A percentile compares a stretch with the other conserved stretches of the same genome.
Conservation (phyloP, 2,888 invertebrate species). For the Lithophane ornitopus region DNA sequence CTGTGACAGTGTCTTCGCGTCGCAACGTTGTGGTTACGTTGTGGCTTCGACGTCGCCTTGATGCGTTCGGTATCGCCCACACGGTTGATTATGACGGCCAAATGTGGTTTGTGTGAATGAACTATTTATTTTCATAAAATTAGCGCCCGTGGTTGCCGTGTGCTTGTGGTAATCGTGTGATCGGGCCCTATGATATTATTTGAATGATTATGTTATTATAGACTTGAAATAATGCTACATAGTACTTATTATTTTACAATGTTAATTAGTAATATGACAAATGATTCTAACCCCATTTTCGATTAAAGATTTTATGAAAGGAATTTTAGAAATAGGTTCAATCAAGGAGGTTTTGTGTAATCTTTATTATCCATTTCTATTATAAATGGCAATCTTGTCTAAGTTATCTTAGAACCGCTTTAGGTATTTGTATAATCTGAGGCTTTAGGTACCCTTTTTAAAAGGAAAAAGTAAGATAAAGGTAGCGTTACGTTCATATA, state of each 20-base stretch:
- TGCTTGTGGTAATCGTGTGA: too few relatives aligned
- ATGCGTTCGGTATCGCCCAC: too few relatives aligned
- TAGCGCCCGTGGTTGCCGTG: too few relatives aligned
- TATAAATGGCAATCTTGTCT: conserved; percentile 24
- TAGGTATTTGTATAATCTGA: conserved; percentile 47
- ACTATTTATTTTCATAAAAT: too few relatives aligned
- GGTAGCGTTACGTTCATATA: neutral
- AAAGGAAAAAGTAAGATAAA: conserved; percentile 19
- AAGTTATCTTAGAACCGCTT: conserved; percentile 26
- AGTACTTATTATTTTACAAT: neutral
- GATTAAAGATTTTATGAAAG: neutral
- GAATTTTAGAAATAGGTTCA: neutral
- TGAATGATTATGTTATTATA: neutral
- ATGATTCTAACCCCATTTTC: neutral
- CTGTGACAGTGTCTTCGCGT: too few relatives aligned
- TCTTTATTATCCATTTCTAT: conserved; percentile 9
- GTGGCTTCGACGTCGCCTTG: too few relatives aligned
- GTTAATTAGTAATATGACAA: neutral
- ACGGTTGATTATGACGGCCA: too few relatives aligned
- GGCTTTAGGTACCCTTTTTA: conserved; percentile 16
- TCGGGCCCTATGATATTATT: neutral
- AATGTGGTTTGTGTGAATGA: too few relatives aligned
- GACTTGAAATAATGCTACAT: neutral
- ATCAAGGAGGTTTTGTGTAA: neutral
- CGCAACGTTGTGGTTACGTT: too few relatives aligned